phyloP scores from a whole-genome alignment of 2,797 vertebrate genomes.

The Arctocebus calabarensis region DNA sequence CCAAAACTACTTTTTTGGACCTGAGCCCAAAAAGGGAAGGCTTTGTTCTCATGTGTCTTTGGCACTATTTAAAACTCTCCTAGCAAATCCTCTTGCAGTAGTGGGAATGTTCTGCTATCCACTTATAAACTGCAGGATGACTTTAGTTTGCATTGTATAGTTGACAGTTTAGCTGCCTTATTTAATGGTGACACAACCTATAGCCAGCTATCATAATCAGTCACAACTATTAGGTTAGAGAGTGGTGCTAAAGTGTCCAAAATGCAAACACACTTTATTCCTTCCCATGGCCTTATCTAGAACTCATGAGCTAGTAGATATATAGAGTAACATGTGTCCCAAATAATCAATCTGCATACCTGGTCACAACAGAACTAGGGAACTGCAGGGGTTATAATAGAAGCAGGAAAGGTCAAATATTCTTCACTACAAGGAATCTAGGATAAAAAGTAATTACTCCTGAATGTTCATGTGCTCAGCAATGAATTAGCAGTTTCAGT shows the following conservation, averaged over 20 bases:
- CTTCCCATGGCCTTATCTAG: not conserved
- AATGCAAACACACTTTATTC: not conserved
- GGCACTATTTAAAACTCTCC: conserved; percentile 16
- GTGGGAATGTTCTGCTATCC: not conserved
- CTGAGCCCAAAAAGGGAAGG: not conserved
- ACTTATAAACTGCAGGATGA: not conserved
- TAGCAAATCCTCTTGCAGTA: conserved; percentile 4
- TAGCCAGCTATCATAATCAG: not conserved
- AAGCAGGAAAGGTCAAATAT: not conserved
- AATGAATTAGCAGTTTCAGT: not conserved
- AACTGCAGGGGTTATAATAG: not conserved
- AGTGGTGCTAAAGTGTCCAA: not conserved
- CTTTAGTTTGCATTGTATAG: not conserved
- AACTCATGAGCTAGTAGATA: not conserved
- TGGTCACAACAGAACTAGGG: not conserved
- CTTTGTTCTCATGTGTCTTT: conserved; percentile 20
- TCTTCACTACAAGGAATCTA: not conserved
- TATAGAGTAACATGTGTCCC: not conserved
- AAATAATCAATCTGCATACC: not conserved
- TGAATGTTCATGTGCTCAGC: not conserved
- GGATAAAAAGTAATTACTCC: not conserved
- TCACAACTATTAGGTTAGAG: not conserved
- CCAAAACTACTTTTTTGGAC: conserved; percentile 35
- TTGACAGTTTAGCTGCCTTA: not conserved
- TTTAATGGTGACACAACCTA: not conserved